Percentiles rank a stretch among this genome's conserved stretches.
Conservation (phyloP, 2,888 invertebrate species). For the Entomobrya multifasciata region DNA sequence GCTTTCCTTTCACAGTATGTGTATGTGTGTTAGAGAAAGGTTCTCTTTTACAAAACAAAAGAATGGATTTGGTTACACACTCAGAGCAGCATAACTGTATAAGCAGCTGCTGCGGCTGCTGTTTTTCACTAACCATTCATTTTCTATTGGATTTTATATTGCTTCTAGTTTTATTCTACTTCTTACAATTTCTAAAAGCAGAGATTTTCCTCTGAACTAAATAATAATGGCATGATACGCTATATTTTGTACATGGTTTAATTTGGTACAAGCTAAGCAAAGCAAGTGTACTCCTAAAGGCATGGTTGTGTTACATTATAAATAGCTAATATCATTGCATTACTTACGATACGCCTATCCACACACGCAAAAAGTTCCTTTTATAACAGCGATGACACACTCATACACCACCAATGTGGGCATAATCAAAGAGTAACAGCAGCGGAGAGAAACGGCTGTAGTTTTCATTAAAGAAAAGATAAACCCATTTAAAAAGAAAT, state of each 20-base stretch:
- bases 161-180: neutral
- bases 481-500: conserved; percentile 67
- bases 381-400: conserved; percentile 32
- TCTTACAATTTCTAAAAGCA: neutral
- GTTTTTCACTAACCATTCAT: conserved; percentile 4
- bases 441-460: conserved; percentile 11
- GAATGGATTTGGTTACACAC: conserved; percentile 28
- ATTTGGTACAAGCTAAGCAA: too few species aligned
- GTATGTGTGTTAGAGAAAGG: neutral
- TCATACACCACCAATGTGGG: conserved; percentile 22
- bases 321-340: conserved; percentile 47
- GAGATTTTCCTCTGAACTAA: neutral
- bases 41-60: conserved; percentile 34
- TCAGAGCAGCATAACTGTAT: neutral
- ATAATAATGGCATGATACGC: conserved; percentile 3
- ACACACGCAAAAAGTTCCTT: neutral
- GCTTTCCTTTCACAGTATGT: neutral
- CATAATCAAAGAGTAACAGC: conserved; percentile 54
- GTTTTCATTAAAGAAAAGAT: conserved; percentile 52
- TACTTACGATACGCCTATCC: conserved; percentile 5
- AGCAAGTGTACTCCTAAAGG: too few species aligned
- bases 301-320: too few species aligned
- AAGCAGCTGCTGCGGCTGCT: conserved; percentile 26
- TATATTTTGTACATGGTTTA: too few species aligned
- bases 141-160: conserved; percentile 41